Percentiles rank a stretch among this genome's conserved stretches.
phyloP scores from a whole-genome alignment of 2,888 invertebrate genomes.

The Lutraria lutraria region DNA sequence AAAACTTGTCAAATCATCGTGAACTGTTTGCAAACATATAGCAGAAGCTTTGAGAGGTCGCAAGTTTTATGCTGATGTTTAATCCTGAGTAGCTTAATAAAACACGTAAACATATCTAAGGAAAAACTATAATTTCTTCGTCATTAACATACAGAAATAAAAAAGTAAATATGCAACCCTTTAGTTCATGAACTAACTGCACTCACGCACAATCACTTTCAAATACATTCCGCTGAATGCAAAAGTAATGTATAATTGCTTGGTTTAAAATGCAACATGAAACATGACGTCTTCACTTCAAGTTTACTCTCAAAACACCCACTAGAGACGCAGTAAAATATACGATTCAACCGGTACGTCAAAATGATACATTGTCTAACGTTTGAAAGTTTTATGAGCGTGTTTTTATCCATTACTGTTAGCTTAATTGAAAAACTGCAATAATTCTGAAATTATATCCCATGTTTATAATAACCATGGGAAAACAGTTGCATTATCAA shows the following conservation, averaged over 20 bases:
- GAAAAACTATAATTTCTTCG: too few species aligned
- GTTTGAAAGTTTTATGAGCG: not conserved
- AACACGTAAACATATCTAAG: too few species aligned
- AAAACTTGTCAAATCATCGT: too few species aligned
- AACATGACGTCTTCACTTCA: not conserved
- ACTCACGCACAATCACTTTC: not conserved
- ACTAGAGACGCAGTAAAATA: not conserved
- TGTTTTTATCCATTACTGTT: not conserved
- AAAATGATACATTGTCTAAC: not conserved
- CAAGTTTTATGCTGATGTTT: too few species aligned
- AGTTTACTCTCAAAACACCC: not conserved
- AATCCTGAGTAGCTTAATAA: too few species aligned
- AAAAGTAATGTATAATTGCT: not conserved
- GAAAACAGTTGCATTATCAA: conserved; percentile 21
- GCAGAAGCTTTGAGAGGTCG: too few species aligned
- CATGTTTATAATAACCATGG: not conserved
- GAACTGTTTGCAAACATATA: too few species aligned
- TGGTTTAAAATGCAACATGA: not conserved
- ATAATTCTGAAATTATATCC: not conserved
- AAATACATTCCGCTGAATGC: not conserved
- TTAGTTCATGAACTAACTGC: not conserved
- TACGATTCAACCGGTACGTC: not conserved
- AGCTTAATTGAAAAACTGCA: not conserved
- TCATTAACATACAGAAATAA: not conserved
- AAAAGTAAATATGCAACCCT: not conserved